These are phyloP conservation scores for Pampus argenteus DNA, from an alignment of 2,797 vertebrate genomes.

Conservation along the genomic window DNA sequence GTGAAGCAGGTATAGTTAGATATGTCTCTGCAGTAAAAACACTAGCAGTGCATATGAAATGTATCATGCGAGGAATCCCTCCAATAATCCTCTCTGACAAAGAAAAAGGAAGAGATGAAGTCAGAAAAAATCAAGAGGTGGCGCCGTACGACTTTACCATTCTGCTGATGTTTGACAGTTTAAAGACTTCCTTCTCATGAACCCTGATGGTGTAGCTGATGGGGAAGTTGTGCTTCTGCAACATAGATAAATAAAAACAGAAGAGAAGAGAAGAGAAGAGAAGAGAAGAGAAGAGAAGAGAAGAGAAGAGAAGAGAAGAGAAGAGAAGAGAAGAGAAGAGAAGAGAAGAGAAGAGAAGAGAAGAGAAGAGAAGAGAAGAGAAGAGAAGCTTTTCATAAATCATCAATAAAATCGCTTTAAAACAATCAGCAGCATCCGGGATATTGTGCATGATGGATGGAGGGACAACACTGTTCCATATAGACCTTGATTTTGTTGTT, in stretches of 20 bases:
- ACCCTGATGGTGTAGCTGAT: constrained; percentile 84
- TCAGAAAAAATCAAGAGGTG: constrained; percentile 3
- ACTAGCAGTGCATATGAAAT: background rate
- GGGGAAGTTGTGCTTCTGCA: constrained; percentile 86
- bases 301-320: no score
- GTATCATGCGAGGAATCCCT: background rate
- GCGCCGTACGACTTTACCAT: constrained; percentile 70
- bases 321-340: no score
- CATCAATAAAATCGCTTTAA: no score
- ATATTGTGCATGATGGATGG: background rate
- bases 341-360: no score
- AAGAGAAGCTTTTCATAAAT: background rate
- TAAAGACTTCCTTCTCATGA: constrained; percentile 82
- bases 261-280: background rate
- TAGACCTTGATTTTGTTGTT: background rate
- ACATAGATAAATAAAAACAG: constrained; percentile 23
- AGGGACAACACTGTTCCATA: background rate
- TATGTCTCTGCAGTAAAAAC: background rate
- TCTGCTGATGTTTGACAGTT: constrained; percentile 79
- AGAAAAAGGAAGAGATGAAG: background rate
- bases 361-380: no score
- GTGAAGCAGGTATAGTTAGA: background rate
- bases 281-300: no score
- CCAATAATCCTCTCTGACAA: background rate
- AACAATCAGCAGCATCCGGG: background rate